Evolutionary conservation across 2,113 vertebrate species (phyloP).

Genomic region (Poecile atricapillus): DNA sequence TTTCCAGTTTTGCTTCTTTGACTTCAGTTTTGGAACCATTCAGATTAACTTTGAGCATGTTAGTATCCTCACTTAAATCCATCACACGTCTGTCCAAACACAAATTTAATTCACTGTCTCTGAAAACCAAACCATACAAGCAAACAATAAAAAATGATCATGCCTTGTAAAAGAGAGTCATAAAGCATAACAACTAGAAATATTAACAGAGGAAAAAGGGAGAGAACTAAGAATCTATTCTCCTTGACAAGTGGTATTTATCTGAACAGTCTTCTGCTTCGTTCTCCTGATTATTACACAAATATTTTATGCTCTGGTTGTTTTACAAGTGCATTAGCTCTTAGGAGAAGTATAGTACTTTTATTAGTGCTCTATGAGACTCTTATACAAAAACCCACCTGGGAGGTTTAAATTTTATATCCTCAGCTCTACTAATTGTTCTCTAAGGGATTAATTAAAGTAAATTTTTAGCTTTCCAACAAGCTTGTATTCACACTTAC

Average conservation of each 20-base stretch:
- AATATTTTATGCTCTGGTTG: constrained; percentile 45
- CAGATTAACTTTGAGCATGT: not conserved
- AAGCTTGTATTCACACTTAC: constrained; percentile 37
- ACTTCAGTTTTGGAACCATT: not conserved
- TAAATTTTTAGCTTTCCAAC: constrained; percentile 52
- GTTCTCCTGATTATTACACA: constrained; percentile 37
- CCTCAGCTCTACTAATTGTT: constrained; percentile 63
- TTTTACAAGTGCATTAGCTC: constrained; percentile 52
- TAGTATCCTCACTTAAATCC: not conserved
- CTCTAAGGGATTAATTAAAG: constrained; percentile 74
- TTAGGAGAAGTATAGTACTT: constrained; percentile 42
- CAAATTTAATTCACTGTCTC: not conserved
- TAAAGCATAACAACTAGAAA: not conserved
- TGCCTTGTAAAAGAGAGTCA: not conserved
- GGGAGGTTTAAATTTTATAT: constrained; percentile 58
- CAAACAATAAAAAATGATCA: not conserved
- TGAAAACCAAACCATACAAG: not conserved
- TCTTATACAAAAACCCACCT: constrained; percentile 36
- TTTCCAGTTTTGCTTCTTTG: not conserved
- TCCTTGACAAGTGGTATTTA: constrained; percentile 30
- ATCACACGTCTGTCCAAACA: not conserved
- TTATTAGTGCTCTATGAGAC: constrained; percentile 40
- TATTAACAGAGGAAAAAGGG: not conserved
- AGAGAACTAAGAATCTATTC: not conserved
- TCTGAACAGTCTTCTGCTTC: constrained; percentile 25